A percentile compares a stretch with the other conserved stretches of the same genome.
phyloP scores from a whole-genome alignment of 2,888 invertebrate species.

The Entomobrya multifasciata region DNA sequence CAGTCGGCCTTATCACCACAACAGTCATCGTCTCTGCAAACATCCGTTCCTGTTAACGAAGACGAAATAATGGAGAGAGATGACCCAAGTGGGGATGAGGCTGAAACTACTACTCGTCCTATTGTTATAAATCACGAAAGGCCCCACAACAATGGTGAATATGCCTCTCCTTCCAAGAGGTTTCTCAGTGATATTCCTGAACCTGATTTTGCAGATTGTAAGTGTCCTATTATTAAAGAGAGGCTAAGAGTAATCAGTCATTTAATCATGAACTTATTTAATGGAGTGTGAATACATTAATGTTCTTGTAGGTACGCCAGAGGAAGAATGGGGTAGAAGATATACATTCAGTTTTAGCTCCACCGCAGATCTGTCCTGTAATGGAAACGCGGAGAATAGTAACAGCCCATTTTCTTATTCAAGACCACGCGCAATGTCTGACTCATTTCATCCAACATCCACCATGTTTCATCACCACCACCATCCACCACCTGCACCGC shows the following conservation, averaged over 20 bases:
- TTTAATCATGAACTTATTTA: no score
- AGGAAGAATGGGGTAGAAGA: slow-evolving; percentile 41
- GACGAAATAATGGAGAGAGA: slow-evolving; percentile 65
- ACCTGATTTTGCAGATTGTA: slow-evolving; percentile 64
- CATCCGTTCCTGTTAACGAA: slow-evolving; percentile 36
- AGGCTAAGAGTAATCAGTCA: no score
- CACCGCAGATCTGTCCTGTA: slow-evolving; percentile 56
- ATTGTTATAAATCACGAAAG: slow-evolving; percentile 33
- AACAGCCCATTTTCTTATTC: slow-evolving; percentile 56
- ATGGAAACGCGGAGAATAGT: slow-evolving; percentile 49
- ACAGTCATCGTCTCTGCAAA: slow-evolving; percentile 11
- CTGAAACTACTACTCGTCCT: not conserved
- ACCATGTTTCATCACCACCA: slow-evolving; percentile 36
- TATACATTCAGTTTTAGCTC: slow-evolving; percentile 63
- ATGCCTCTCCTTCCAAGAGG: slow-evolving; percentile 53
- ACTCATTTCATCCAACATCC: slow-evolving; percentile 62
- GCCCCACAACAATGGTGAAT: slow-evolving; percentile 55
- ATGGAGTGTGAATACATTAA: no score
- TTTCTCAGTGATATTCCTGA: slow-evolving; percentile 66
- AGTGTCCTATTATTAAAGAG: slow-evolving; percentile 5
- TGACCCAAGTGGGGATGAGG: slow-evolving; percentile 49
- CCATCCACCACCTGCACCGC: slow-evolving; percentile 76
- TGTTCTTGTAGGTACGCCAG: slow-evolving; percentile 32
- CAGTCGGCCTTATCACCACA: slow-evolving; percentile 32
- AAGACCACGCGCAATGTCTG: slow-evolving; percentile 67